These are phyloP conservation scores for Helostoma temminkii DNA, from an alignment of 2,797 vertebrate species.

Conservation along the genomic window DNA sequence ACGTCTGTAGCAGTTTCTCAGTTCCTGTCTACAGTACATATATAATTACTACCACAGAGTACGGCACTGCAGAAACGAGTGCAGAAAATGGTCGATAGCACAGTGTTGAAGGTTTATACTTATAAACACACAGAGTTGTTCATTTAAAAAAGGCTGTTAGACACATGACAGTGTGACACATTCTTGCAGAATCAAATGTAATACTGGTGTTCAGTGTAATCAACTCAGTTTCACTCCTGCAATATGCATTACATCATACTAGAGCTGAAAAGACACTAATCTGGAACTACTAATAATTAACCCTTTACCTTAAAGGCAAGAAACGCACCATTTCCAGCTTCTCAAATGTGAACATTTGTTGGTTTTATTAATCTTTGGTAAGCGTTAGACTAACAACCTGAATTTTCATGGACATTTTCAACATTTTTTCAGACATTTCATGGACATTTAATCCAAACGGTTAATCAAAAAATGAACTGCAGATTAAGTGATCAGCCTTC, in stretches of 20 bases:
- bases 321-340: neutral
- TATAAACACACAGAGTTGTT: neutral
- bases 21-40: constrained; percentile 79
- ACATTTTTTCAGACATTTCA: neutral
- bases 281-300: neutral
- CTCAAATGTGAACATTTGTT: neutral
- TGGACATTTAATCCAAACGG: neutral
- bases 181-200: neutral
- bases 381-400: too few relatives aligned
- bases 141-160: neutral
- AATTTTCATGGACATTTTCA: neutral
- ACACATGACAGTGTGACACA: neutral
- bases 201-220: neutral
- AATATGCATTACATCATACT: neutral
- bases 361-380: neutral
- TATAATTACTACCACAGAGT: constrained; percentile 72
- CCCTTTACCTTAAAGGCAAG: neutral
- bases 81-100: constrained; percentile 10
- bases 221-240: neutral
- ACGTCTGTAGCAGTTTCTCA: constrained; percentile 75
- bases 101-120: constrained; percentile 2
- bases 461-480: neutral
- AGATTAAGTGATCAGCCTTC: too few relatives aligned
- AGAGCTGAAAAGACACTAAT: neutral
- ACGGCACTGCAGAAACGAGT: constrained; percentile 55